Percentiles rank a stretch among this genome's conserved stretches.
Conservation (phyloP, 2,888 invertebrate species). For the Autographa pulchrina region DNA sequence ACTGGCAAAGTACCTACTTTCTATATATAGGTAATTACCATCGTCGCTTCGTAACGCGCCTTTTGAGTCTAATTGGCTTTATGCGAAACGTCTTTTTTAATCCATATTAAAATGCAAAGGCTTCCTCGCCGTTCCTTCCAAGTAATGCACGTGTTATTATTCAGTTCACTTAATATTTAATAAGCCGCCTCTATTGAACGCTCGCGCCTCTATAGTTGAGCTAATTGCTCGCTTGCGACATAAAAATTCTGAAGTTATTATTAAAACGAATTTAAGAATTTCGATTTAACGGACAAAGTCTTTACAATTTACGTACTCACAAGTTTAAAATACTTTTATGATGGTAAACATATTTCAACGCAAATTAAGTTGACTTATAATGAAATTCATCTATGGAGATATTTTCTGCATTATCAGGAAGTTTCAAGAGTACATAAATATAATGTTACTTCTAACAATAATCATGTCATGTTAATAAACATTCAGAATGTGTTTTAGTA, state of each 20-base stretch:
- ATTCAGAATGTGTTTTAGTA: too few relatives aligned
- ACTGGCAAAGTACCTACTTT: conserved; percentile 41
- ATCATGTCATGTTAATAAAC: too few relatives aligned
- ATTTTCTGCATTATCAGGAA: too few relatives aligned
- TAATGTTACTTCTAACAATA: too few relatives aligned
- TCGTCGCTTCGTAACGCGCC: conserved; percentile 32
- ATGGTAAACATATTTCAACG: too few relatives aligned
- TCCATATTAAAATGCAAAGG: conserved; percentile 58
- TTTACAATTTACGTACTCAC: conserved; percentile 11
- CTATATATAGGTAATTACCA: conserved; percentile 55
- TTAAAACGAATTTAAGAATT: conserved; percentile 37
- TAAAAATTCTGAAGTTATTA: conserved; percentile 34
- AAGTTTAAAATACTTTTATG: conserved; percentile 23
- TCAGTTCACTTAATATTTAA: conserved; percentile 52
- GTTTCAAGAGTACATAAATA: too few relatives aligned
- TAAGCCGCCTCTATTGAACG: conserved; percentile 38
- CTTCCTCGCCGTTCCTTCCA: conserved; percentile 37
- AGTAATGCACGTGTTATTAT: conserved; percentile 47
- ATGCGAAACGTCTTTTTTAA: conserved; percentile 46
- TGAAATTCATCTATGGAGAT: too few relatives aligned
- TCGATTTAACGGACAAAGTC: conserved; percentile 17
- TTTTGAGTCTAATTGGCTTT: conserved; percentile 54
- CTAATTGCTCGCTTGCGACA: conserved; percentile 40
- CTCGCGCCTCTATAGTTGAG: conserved; percentile 38
- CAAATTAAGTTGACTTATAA: too few relatives aligned